These are phyloP conservation scores for Oxyteleia sp. DNA, from an alignment of 2,888 invertebrate genomes.

Conservation along the genomic window DNA sequence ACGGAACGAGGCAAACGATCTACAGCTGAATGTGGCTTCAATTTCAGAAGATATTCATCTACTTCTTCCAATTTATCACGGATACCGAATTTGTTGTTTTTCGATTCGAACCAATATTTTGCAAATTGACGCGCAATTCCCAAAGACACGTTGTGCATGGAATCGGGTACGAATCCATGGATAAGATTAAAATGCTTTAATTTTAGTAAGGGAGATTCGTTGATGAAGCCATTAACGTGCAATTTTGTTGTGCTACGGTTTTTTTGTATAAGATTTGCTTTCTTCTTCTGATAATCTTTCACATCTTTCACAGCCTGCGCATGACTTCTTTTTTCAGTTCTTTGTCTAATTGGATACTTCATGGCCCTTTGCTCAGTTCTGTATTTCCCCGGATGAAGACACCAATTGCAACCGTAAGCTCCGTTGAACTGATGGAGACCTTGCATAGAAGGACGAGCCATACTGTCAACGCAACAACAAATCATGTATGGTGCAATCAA, in stretches of 20 bases:
- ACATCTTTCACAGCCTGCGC: background rate
- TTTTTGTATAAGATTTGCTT: background rate
- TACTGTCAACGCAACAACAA: no score
- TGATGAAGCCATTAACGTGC: constrained; percentile 10
- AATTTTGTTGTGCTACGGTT: constrained; percentile 2
- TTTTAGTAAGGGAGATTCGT: constrained; percentile 4
- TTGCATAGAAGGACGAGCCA: no score
- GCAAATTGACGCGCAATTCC: constrained; percentile 42
- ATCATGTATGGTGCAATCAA: no score
- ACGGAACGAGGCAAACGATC: constrained; percentile 25
- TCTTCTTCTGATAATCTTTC: background rate
- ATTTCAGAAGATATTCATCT: no score
- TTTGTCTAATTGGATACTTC: background rate
- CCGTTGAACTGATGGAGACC: no score
- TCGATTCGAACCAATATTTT: constrained; percentile 35
- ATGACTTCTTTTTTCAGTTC: background rate
- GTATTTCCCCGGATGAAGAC: constrained; percentile 7
- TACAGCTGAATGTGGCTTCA: constrained; percentile 22
- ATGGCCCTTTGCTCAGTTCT: background rate
- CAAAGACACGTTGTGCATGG: constrained; percentile 46
- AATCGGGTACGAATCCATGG: constrained; percentile 10
- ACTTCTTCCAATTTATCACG: background rate
- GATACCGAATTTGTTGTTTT: no score
- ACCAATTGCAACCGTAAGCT: no score
- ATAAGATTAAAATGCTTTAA: constrained; percentile 1